Percentiles rank a stretch among this genome's conserved stretches.
Conservation (phyloP, 1,140 invertebrate genomes). For the Euura saliciscinereae region DNA sequence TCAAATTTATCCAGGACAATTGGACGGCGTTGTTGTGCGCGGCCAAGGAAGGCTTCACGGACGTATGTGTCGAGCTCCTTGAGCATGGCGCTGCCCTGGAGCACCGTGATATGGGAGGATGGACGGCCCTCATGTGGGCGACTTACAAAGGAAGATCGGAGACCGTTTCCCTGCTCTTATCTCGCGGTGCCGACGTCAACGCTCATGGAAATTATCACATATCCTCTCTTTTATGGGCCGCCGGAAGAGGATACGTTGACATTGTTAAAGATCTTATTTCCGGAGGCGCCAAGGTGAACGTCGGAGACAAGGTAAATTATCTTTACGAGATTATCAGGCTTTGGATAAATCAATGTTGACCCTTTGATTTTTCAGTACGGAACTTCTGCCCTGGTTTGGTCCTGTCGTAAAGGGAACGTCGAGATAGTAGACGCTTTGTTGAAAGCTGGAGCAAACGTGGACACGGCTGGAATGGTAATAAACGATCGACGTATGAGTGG, state of each 20-base stretch:
- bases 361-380: constrained; percentile 74
- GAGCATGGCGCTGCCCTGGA: constrained; percentile 89
- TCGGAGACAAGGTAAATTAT: constrained; percentile 79
- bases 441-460: constrained; percentile 78
- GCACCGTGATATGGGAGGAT: constrained; percentile 93
- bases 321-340: not conserved
- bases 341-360: not conserved
- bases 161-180: constrained; percentile 81
- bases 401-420: constrained; percentile 85
- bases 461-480: constrained; percentile 82
- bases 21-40: constrained; percentile 93
- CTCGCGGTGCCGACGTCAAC: constrained; percentile 91
- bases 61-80: constrained; percentile 82
- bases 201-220: constrained; percentile 96
- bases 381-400: constrained; percentile 96
- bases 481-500: not conserved
- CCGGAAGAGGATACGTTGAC: constrained; percentile 86
- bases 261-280: constrained; percentile 84
- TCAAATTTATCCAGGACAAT: constrained; percentile 70
- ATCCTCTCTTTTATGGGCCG: constrained; percentile 91
- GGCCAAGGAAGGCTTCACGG: constrained; percentile 85
- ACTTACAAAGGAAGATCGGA: constrained; percentile 89
- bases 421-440: constrained; percentile 87
- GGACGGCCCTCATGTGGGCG: constrained; percentile 98
- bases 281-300: constrained; percentile 90